phyloP scores from a whole-genome alignment of 37 sponge, comb jelly and placozoan species.

The Beroe forskalii region DNA sequence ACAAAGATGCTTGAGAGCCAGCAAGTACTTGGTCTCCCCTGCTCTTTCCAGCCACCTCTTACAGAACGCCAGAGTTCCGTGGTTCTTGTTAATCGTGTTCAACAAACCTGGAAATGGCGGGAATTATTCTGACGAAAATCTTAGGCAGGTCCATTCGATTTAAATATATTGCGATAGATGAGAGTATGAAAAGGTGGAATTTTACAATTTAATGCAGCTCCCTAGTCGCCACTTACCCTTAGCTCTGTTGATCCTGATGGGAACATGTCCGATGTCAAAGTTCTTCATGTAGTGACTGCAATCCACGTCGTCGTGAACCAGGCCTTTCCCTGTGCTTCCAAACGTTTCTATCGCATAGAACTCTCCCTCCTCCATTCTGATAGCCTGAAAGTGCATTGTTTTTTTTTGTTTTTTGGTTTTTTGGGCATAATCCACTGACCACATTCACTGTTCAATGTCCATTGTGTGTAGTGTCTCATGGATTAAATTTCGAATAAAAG shows the following conservation, averaged over 20 bases:
- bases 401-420: too few relatives aligned
- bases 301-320: conserved; percentile 98
- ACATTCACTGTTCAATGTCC: background rate
- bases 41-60: conserved; percentile 90
- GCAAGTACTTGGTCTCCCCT: conserved; percentile 89
- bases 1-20: conserved; percentile 90
- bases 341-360: conserved; percentile 99
- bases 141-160: too few relatives aligned
- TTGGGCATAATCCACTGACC: background rate
- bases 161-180: too few relatives aligned
- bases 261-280: conserved; percentile 89
- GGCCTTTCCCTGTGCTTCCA: conserved; percentile 91
- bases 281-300: conserved; percentile 99
- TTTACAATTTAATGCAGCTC: too few relatives aligned
- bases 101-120: conserved; percentile 68
- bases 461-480: too few relatives aligned
- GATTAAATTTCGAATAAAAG: too few relatives aligned
- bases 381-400: conserved; percentile 86
- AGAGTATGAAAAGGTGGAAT: too few relatives aligned
- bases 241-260: conserved; percentile 81
- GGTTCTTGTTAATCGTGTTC: conserved; percentile 91
- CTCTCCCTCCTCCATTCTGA: conserved; percentile 97
- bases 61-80: conserved; percentile 95
- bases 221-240: conserved; percentile 64
- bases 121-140: too few relatives aligned